Evolutionary conservation across 1,140 invertebrate genomes (phyloP).

Genomic region (Drosophila pectinifera): DNA sequence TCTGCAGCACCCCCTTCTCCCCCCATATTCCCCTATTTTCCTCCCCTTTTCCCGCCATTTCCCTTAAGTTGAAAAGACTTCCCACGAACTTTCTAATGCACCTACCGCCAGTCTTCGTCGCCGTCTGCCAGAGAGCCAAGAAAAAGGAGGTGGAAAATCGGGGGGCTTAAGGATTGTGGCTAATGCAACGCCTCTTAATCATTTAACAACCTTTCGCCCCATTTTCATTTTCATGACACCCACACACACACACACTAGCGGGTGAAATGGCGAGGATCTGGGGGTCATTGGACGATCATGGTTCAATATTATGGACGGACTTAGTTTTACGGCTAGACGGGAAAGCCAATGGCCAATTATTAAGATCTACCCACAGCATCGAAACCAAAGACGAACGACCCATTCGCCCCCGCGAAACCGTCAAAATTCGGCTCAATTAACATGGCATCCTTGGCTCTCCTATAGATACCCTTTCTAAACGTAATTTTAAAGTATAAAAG

Average conservation of each 20-base stretch:
- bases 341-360: constrained; percentile 75
- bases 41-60: not conserved
- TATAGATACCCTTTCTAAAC: constrained; percentile 13
- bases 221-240: constrained; percentile 73
- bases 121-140: constrained; percentile 22
- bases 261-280: constrained; percentile 13
- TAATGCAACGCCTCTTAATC: constrained; percentile 81
- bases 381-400: constrained; percentile 29
- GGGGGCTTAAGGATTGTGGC: constrained; percentile 35
- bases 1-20: not conserved
- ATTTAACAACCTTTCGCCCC: constrained; percentile 83
- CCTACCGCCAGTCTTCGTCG: constrained; percentile 16
- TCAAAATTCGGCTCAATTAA: constrained; percentile 58
- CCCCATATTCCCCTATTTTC: not conserved
- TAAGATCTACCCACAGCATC: constrained; percentile 68
- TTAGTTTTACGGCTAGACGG: constrained; percentile 33
- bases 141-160: constrained; percentile 13
- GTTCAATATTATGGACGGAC: constrained; percentile 45
- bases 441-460: constrained; percentile 29
- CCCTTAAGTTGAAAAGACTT: constrained; percentile 65
- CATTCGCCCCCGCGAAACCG: constrained; percentile 46
- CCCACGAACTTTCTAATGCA: constrained; percentile 83
- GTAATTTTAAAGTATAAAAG: not conserved
- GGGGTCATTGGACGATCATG: constrained; percentile 54
- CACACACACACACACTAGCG: constrained; percentile 18